Conservation (phyloP, 2,113 vertebrate species). For the Rhipidura dahli region DNA sequence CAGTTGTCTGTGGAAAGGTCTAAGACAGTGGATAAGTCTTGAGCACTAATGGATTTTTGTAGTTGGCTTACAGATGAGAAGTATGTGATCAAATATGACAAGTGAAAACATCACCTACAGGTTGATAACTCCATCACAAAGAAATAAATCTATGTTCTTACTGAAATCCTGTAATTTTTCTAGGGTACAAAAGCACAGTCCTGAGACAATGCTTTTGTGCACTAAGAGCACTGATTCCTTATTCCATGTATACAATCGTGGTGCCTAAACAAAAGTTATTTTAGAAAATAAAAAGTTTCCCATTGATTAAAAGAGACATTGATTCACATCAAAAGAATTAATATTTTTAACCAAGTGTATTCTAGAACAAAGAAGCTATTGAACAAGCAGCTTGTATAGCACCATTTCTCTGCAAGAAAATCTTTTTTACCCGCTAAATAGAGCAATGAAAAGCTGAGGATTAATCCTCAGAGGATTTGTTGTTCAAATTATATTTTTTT, state of each 20-base stretch:
- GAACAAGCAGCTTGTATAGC: background rate
- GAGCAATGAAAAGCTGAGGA: background rate
- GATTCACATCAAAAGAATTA: background rate
- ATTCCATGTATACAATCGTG: rapidly evolving
- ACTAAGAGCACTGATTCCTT: background rate
- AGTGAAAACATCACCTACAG: background rate
- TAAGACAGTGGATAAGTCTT: background rate
- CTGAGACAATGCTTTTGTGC: background rate
- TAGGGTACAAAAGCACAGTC: background rate
- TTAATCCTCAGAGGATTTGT: background rate
- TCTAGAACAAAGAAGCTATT: background rate
- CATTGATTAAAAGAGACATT: background rate
- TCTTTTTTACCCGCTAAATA: background rate
- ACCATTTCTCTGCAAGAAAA: background rate
- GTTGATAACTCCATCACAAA: background rate
- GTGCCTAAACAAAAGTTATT: background rate
- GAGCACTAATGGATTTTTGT: background rate
- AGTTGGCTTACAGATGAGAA: background rate
- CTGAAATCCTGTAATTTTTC: background rate
- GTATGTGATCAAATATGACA: background rate
- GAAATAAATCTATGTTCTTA: background rate
- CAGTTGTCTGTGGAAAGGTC: background rate
- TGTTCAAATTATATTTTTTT: background rate
- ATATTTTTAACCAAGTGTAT: background rate
- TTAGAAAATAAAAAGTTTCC: background rate